Base-by-base conservation (phyloP, 35 echinoderm and acorn worm species). In the Stichopus chloronotus region DNA sequence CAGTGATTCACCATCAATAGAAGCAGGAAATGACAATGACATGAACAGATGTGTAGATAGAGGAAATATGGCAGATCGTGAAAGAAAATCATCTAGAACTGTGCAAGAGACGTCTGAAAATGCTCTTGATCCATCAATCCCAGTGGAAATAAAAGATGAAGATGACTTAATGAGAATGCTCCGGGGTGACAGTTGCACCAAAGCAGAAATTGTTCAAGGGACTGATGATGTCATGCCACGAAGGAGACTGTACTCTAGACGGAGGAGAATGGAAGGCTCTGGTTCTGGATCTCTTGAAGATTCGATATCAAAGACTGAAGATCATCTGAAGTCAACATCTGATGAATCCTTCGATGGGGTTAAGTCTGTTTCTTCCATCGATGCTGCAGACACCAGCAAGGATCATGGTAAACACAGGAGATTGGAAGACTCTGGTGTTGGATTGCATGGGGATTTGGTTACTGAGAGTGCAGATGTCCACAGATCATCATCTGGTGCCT, bases 141-240 rank as follows among this genome's bases (percentile, higher is more conserved):
- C 87, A 89, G 30, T 19, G 9, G 87, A 89, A 72, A 89, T 89
- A 30, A 89, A 89, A 63, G 87, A 89, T 72, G 87, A 89, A 54
- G 87, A 89, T 89, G 87, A 89, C 87, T 89, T 89, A 53, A 89
- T 89, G 87, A 89, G 65, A 24, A 89, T 89, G 87, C 61, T 89
- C 11, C 65, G 87, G 14, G 87, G 87, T 9, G 87, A 89, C 60
- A 89, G 87, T 71, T 65, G 59, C 24, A 89, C 87, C 11, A 89
- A 89, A 61, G 87, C 87, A 89, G 87, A 71, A n/a, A 89, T 89
- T 89, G 87, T 89, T 11, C 87, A n/a, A 63, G 87, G 87, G 4
- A 89, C 59, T 19, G 87, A 89, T 89, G 87, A 89, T 71, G 60
- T 89, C 12, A 89, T 89, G 87, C 87, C 87, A 89, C 65, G 87